Conservation (phyloP, 2,113 vertebrate species). For the Halcyon senegalensis region DNA sequence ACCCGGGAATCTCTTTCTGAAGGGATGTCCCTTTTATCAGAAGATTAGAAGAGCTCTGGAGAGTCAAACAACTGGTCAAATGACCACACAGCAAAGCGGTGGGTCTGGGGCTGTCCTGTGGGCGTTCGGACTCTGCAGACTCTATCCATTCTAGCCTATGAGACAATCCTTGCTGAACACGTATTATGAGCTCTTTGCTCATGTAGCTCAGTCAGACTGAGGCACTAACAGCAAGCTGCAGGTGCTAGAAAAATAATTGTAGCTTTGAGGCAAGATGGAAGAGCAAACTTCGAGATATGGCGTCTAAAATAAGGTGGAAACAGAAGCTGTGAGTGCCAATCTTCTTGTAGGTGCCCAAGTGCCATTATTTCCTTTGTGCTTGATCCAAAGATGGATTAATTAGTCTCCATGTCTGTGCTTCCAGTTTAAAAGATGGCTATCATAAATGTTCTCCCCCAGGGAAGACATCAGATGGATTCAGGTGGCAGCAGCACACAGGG, state of each 20-base stretch:
- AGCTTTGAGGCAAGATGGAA: not conserved
- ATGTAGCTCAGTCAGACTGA: fast-evolving
- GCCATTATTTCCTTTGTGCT: not conserved
- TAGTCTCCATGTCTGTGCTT: not conserved
- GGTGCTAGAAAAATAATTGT: not conserved
- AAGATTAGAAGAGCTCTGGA: not conserved
- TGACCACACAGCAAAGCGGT: not conserved
- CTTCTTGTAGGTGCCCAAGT: not conserved
- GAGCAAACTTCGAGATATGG: not conserved
- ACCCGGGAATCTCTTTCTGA: not conserved
- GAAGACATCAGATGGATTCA: not conserved
- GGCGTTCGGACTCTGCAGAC: not conserved
- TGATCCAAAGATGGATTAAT: not conserved
- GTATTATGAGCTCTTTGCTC: not conserved
- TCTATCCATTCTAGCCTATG: not conserved
- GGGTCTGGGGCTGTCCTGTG: not conserved
- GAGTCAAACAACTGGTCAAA: not conserved
- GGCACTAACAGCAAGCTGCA: not conserved
- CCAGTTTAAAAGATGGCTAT: not conserved
- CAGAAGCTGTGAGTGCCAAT: not conserved
- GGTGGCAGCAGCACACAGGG: not conserved
- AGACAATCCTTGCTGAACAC: not conserved
- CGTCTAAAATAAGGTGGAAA: not conserved
- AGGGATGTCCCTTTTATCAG: not conserved
- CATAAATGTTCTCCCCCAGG: not conserved